Percentiles rank a stretch among this genome's conserved stretches.
These are phyloP conservation scores for Poeciliopsis turneri DNA, from an alignment of 2,797 vertebrate genomes.

Conservation along the genomic window DNA sequence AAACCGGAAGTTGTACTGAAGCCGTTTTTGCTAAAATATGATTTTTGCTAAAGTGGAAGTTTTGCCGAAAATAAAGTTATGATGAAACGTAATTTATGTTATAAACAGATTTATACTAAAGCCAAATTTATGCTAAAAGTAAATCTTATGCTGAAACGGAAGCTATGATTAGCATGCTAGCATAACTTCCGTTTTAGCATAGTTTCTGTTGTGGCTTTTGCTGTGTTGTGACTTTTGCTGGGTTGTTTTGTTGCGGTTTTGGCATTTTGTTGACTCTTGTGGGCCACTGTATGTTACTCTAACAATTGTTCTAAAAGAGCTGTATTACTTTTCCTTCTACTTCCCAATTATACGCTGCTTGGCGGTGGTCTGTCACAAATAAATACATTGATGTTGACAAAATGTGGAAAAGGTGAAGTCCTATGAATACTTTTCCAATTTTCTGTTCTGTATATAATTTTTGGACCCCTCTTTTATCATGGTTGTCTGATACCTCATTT, in stretches of 20 bases:
- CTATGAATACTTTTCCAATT: background rate
- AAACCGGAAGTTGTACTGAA: too few species aligned
- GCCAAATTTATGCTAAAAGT: too few species aligned
- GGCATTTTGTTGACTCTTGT: too few species aligned
- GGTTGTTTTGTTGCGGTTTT: too few species aligned
- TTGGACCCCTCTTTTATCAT: background rate
- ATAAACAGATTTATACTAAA: too few species aligned
- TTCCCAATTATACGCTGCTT: background rate
- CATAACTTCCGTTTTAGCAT: background rate
- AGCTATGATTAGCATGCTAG: background rate
- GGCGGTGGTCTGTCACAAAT: background rate
- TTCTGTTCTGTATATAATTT: background rate
- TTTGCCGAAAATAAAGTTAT: background rate
- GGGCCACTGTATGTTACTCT: too few species aligned
- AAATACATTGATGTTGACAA: background rate
- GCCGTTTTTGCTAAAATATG: too few species aligned
- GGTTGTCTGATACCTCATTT: constrained; percentile 6
- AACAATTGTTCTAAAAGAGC: too few species aligned
- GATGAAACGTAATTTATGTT: too few species aligned
- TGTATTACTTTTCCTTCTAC: background rate
- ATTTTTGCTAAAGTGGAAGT: background rate
- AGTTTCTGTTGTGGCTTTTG: too few species aligned
- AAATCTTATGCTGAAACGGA: background rate
- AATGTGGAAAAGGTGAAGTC: background rate
- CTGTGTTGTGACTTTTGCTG: too few species aligned